Base-by-base conservation (phyloP, 2,113 vertebrate genomes). In the Microcebus griseorufus region DNA sequence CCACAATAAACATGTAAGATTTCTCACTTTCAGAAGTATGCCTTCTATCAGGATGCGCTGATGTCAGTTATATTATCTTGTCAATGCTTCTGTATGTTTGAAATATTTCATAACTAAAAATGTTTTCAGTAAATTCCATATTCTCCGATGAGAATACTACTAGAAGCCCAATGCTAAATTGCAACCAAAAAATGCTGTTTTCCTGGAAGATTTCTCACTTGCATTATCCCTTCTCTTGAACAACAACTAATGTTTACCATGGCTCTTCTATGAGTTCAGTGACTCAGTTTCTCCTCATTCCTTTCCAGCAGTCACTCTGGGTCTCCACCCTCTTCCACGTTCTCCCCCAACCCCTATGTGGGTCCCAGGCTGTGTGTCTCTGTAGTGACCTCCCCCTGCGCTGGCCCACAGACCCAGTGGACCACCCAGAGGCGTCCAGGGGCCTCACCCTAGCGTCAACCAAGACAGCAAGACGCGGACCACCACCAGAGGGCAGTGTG, bases 401-500 rank as follows among this genome's bases (percentile, higher is more conserved):
- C 8, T 2, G 20, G 58, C 16, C 60, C 14, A 48, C 34, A 20
- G 12, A 29, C 27, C 34, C 14, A 0, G 0, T 27, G 13, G 6
- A 39, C 23, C 2, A 18, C 51, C 60, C 5, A 5, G 6, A 62
- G 22, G 7, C 42, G 23, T n/a, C 75, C 72, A 76, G n/a, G 9
- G 1, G 51, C 58, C 51, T 9, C 7, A 58, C 34, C 34, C 23
- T 5, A 0, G 2, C 1, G 69, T 64, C 42, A 4, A 14, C 2
- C 64, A 72, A 48, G 62, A 42, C 4, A 32, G 51, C 60, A 32
- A 64, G 9, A 42, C 1, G 27, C 11, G 25, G 73, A 16, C 70
- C 3, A 45, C 97, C 97, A 95, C 88, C 91, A 91, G 93, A 93
- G 97, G 96, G 95, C 94, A 91, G 67, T 93, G 90, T 97, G 94